Conservation (phyloP, 2,797 vertebrate species). For the Melanotaenia parkinsoni region DNA sequence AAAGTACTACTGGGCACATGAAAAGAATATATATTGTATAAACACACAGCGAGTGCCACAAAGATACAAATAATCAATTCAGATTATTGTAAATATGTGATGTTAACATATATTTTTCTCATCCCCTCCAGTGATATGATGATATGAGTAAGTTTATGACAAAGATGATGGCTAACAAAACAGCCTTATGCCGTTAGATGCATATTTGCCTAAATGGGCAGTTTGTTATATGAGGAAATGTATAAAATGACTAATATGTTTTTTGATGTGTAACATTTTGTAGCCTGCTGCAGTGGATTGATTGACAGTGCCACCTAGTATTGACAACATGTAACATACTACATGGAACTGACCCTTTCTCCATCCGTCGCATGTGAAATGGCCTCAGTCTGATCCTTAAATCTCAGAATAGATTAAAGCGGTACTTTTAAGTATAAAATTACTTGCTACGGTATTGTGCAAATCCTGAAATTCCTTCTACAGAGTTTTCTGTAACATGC, state of each 20-base stretch:
- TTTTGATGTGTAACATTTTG: neutral
- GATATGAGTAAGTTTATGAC: slow-evolving; percentile 72
- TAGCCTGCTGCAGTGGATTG: slow-evolving; percentile 47
- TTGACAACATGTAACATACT: slow-evolving; percentile 61
- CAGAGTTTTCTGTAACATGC: slow-evolving; percentile 45
- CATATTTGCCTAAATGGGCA: slow-evolving; percentile 20
- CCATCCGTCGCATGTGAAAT: slow-evolving; percentile 60
- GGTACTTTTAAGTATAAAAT: slow-evolving; percentile 59
- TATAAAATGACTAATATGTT: slow-evolving; percentile 22
- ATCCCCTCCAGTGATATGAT: slow-evolving; percentile 50
- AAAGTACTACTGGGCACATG: slow-evolving; percentile 45
- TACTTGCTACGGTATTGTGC: slow-evolving; percentile 48
- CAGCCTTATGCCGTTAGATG: slow-evolving; percentile 44
- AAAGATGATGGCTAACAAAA: slow-evolving; percentile 47
- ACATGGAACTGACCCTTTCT: slow-evolving; percentile 36
- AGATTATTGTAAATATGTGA: slow-evolving; percentile 71
- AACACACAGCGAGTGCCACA: slow-evolving; percentile 52
- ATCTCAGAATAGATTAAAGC: slow-evolving; percentile 44
- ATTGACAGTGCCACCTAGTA: slow-evolving; percentile 51
- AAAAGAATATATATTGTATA: slow-evolving; percentile 64
- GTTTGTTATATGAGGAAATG: slow-evolving; percentile 21
- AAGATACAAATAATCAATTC: slow-evolving; percentile 37
- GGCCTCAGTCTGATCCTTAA: slow-evolving; percentile 55
- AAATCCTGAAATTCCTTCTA: slow-evolving; percentile 53
- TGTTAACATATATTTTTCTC: slow-evolving; percentile 69